Conservation (phyloP, 2,888 invertebrate genomes). For the Elegia similella region DNA sequence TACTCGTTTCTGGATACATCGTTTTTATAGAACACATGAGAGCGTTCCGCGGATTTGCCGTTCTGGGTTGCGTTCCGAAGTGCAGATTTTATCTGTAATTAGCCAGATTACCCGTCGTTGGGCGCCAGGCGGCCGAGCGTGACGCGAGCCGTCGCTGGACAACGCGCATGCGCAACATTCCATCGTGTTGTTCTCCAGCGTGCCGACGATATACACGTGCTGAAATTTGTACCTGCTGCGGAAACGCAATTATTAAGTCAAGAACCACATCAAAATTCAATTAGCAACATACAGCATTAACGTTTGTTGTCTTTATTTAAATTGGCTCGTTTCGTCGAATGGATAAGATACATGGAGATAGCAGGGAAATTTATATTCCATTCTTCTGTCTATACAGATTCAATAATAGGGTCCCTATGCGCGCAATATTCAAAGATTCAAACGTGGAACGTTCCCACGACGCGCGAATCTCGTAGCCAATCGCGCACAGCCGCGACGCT, state of each 20-base stretch:
- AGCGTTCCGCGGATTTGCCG: slow-evolving; percentile 51
- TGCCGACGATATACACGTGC: slow-evolving; percentile 40
- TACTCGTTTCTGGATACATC: slow-evolving; percentile 31
- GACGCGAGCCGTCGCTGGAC: slow-evolving; percentile 31
- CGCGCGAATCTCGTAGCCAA: slow-evolving; percentile 66
- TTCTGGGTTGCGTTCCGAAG: slow-evolving; percentile 49
- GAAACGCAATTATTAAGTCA: slow-evolving; percentile 28
- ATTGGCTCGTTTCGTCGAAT: slow-evolving; percentile 16
- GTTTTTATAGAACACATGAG: slow-evolving; percentile 53
- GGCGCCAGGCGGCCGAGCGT: slow-evolving; percentile 39
- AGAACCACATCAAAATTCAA: slow-evolving; percentile 12
- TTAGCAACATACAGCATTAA: slow-evolving; percentile 10
- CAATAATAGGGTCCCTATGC: slow-evolving; percentile 30
- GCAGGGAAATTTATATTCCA: slow-evolving; percentile 30
- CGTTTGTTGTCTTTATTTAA: slow-evolving; percentile 18
- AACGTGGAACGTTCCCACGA: slow-evolving; percentile 46
- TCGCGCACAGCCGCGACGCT: slow-evolving; percentile 51
- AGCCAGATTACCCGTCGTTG: slow-evolving; percentile 45
- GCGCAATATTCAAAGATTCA: slow-evolving; percentile 47
- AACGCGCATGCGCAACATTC: slow-evolving; percentile 40
- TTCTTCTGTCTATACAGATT: slow-evolving; percentile 32
- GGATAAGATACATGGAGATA: slow-evolving; percentile 20
- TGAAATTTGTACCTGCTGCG: slow-evolving; percentile 33
- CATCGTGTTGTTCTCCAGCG: slow-evolving; percentile 35
- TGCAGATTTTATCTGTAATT: slow-evolving; percentile 67